Conservation (phyloP, 2,113 vertebrate species). For the Miniopterus natalensis region DNA sequence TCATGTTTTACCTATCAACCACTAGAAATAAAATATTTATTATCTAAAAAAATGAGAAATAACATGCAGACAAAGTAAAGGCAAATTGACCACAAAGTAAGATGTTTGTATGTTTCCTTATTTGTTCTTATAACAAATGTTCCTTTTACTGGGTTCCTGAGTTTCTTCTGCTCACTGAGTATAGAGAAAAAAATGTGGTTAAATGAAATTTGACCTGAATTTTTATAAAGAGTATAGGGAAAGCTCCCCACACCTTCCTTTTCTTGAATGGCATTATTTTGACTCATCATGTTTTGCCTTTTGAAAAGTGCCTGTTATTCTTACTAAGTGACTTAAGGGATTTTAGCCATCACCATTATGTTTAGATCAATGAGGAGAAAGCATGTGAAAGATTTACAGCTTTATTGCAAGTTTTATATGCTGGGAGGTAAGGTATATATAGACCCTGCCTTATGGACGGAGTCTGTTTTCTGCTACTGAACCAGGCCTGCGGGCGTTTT, state of each 20-base stretch:
- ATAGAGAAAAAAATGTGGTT: background rate
- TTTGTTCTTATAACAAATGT: background rate
- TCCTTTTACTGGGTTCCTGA: background rate
- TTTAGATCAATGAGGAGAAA: constrained; percentile 52
- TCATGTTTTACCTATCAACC: background rate
- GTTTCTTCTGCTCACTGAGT: background rate
- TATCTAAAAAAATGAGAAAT: background rate
- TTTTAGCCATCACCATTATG: constrained; percentile 47
- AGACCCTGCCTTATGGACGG: background rate
- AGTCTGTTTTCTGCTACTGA: constrained; percentile 60
- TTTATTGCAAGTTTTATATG: constrained; percentile 25
- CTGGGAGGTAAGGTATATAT: background rate
- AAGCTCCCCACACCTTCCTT: background rate
- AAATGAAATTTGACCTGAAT: constrained; percentile 18
- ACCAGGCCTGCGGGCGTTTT: constrained; percentile 50
- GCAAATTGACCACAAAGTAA: background rate
- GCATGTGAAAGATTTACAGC: background rate
- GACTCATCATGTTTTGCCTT: constrained; percentile 16
- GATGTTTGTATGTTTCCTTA: background rate
- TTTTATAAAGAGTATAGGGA: background rate
- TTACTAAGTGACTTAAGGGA: constrained; percentile 46
- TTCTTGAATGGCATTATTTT: constrained; percentile 52
- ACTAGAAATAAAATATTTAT: background rate
- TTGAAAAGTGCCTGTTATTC: constrained; percentile 63
- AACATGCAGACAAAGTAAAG: background rate